A percentile compares a stretch with the other conserved stretches of the same genome.
These are phyloP conservation scores for zebrafish (Danio rerio) DNA, from an alignment of 2,113 vertebrate species.

Conservation along the genomic window DNA sequence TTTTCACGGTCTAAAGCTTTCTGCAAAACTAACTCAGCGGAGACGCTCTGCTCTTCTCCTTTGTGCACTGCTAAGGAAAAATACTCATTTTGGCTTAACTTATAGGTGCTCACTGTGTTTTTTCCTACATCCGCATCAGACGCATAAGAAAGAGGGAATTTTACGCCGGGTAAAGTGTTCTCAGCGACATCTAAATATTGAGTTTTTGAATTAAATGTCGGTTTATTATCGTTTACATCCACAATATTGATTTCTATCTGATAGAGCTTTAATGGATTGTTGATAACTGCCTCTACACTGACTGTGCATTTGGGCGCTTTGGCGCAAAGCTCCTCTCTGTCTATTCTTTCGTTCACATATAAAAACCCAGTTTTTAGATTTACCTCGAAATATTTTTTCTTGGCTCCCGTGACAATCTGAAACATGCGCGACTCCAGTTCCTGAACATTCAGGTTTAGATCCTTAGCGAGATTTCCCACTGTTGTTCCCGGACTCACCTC, in stretches of 20 bases:
- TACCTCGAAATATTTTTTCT: conserved; percentile 68
- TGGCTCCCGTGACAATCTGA: conserved; percentile 68
- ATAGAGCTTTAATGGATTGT: conserved; percentile 76
- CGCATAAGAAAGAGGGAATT: conserved; percentile 76
- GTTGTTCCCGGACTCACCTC: conserved; percentile 60
- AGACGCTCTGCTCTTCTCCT: conserved; percentile 69
- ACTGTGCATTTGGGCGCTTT: conserved; percentile 63
- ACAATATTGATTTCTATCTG: conserved; percentile 77
- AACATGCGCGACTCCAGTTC: conserved; percentile 67
- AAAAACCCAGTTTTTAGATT: conserved; percentile 74
- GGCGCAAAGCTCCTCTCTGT: conserved; percentile 75
- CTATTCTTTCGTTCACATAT: conserved; percentile 72
- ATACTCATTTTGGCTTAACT: conserved; percentile 74
- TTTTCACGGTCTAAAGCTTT: conserved; percentile 80
- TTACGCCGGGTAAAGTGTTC: conserved; percentile 67
- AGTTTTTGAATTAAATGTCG: conserved; percentile 70
- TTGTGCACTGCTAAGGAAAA: conserved; percentile 74
- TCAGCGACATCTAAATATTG: conserved; percentile 77
- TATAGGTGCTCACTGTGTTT: conserved; percentile 78
- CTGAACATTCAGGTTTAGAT: conserved; percentile 60
- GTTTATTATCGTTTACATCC: conserved; percentile 85
- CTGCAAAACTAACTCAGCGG: conserved; percentile 79
- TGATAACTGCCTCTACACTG: conserved; percentile 74
- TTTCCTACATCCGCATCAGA: conserved; percentile 76
- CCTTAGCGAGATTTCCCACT: conserved; percentile 68